Percentiles rank a stretch among this genome's conserved stretches.
Evolutionary conservation across 2,113 vertebrate species (phyloP).

Genomic region (Gadus macrocephalus): DNA sequence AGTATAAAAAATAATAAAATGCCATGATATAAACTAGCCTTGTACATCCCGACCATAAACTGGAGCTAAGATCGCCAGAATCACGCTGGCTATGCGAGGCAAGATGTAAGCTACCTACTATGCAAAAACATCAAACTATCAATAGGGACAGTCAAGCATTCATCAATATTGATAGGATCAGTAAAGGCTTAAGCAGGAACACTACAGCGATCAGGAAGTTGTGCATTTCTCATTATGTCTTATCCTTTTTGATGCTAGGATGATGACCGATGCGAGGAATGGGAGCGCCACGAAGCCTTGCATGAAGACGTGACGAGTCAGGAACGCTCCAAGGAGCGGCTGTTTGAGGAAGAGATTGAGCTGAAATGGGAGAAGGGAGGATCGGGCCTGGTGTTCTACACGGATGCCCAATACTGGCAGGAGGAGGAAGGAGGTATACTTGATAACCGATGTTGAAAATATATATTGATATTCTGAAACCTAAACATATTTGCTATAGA

Average conservation of each 20-base stretch:
- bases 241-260: slow-evolving; percentile 59
- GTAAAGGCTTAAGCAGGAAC: too few relatives aligned
- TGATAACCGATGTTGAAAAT: too few relatives aligned
- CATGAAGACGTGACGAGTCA: slow-evolving; percentile 89
- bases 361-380: slow-evolving; percentile 98
- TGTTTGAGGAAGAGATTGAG: slow-evolving; percentile 94
- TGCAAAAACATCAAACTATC: too few relatives aligned
- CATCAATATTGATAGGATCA: too few relatives aligned
- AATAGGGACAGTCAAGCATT: too few relatives aligned
- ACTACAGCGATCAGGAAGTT: too few relatives aligned
- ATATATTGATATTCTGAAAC: too few relatives aligned
- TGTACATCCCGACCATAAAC: background rate
- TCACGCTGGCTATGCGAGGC: too few relatives aligned
- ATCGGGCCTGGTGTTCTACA: slow-evolving; percentile 95
- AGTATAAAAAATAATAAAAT: slow-evolving; percentile 48
- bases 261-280: slow-evolving; percentile 88
- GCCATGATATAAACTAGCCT: too few relatives aligned
- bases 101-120: background rate
- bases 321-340: slow-evolving; percentile 83
- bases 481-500: too few relatives aligned
- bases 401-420: slow-evolving; percentile 93
- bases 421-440: slow-evolving; percentile 85
- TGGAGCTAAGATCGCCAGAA: background rate
- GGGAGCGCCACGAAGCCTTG: slow-evolving; percentile 92
- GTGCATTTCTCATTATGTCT: background rate